These are phyloP conservation scores for Intellagama lesueurii DNA, from an alignment of 2,797 vertebrate genomes.

Conservation along the genomic window DNA sequence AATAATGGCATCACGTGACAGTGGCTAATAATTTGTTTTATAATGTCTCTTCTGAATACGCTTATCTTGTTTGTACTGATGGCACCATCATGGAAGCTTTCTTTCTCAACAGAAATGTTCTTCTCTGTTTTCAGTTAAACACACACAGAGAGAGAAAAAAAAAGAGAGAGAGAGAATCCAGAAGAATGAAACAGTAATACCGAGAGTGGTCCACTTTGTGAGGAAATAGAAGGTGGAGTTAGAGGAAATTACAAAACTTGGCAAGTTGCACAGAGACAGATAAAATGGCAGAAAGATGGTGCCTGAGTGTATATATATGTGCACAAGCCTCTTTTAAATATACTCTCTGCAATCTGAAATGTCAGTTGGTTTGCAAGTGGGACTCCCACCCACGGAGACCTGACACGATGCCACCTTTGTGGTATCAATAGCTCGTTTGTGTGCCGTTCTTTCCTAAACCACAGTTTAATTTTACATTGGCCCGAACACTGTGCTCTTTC, in stretches of 20 bases:
- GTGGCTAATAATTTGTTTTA: no score
- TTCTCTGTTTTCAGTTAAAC: neutral
- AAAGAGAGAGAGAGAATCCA: conserved; percentile 8
- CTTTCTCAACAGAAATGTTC: neutral
- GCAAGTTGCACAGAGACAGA: neutral
- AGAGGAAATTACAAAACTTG: conserved; percentile 45
- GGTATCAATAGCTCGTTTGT: neutral
- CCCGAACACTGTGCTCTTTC: conserved; percentile 40
- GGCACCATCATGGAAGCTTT: neutral
- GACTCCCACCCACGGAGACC: conserved; percentile 16
- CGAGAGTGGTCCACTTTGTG: neutral
- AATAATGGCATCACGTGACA: no score
- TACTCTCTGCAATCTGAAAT: conserved; percentile 34
- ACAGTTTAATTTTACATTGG: conserved; percentile 28
- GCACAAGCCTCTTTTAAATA: neutral
- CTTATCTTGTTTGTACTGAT: neutral
- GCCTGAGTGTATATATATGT: neutral
- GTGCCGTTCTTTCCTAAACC: conserved; percentile 24
- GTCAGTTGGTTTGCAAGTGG: neutral
- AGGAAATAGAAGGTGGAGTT: conserved; percentile 43
- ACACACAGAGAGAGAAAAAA: neutral
- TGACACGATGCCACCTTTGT: neutral
- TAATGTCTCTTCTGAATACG: neutral
- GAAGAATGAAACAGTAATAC: neutral
- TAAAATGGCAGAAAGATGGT: conserved; percentile 42